phyloP scores from a whole-genome alignment of 2,888 invertebrate species.

The Aromia moschata region DNA sequence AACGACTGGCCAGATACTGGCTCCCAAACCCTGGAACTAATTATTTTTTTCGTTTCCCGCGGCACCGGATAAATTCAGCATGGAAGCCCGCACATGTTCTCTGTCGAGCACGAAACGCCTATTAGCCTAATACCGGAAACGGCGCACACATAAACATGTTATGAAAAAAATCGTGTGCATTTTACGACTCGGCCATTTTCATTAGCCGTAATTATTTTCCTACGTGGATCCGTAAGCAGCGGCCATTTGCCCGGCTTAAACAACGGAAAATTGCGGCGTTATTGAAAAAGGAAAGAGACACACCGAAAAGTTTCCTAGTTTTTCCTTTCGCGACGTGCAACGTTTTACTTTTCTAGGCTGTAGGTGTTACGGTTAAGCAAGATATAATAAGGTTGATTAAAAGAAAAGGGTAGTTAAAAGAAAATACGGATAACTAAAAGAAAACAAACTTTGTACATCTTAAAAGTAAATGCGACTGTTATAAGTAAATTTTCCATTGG shows the following conservation, averaged over 20 bases:
- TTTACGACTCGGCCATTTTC: slow-evolving; percentile 12
- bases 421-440: no score
- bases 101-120: slow-evolving; percentile 8
- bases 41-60: slow-evolving; percentile 41
- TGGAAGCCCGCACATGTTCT: slow-evolving; percentile 6
- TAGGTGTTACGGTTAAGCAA: no score
- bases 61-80: slow-evolving; percentile 30
- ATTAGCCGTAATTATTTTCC: slow-evolving; percentile 9
- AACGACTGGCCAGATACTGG: no score
- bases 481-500: no score
- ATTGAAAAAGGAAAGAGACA: background rate
- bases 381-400: no score
- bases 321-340: no score
- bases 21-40: no score
- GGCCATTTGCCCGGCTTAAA: background rate
- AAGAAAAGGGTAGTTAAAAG: no score
- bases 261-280: background rate
- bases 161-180: slow-evolving; percentile 19
- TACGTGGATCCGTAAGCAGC: slow-evolving; percentile 8
- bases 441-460: no score
- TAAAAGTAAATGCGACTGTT: no score
- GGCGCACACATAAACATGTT: slow-evolving; percentile 3
- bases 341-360: background rate
- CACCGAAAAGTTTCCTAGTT: no score
- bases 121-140: slow-evolving; percentile 14